Base-by-base conservation (phyloP, 2,113 vertebrate species). In the Microtus richardsoni region DNA sequence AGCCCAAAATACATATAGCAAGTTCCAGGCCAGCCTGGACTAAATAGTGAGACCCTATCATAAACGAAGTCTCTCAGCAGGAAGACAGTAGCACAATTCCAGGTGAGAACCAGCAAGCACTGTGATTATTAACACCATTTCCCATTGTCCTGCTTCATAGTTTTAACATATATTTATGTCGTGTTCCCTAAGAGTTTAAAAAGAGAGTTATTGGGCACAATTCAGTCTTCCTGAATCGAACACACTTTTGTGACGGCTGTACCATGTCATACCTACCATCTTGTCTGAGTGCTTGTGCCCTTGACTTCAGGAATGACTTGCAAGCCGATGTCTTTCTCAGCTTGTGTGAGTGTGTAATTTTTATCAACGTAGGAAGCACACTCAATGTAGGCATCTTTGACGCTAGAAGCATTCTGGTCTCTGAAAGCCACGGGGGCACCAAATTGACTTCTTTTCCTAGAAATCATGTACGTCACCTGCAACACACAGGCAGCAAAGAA, bases 401-500 rank as follows among this genome's bases (percentile, higher is more conserved):
- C 95, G 7, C 98, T 97, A 58, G 98, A 97, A 86, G 98, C 96
- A 36, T 98, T 99, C 75, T 95, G 98, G 97, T 99, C 99, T 4
- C 98, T 98, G 95, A 99, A 99, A 36, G 47, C 28, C 75, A 99
- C 74, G 0, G 98, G 98, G 12, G 92, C 92, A 1, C 99, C 99
- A 83, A 99, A 99, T 58, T 97, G 93, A 49, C 96, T 97, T 36
- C 98, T 97, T 87, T 94, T 88, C 91, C 98, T 98, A 80, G 99
- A 99, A 96, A 99, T 98, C 98, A 98, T 98, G 85, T 97, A 99
- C 11, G 86, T 98, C 88, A 99, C 97, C 99, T 99, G 99, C 30
- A 98, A 49, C 85, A 97, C 44, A 54, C 75, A 30, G 39, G 36
- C 60, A 68, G 68, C 36, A 58, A 78, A 94, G 49, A 68, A 58